Evolutionary conservation across 64 coral and sea anemone genomes (phyloP).

Genomic region (Montipora foliosa): DNA sequence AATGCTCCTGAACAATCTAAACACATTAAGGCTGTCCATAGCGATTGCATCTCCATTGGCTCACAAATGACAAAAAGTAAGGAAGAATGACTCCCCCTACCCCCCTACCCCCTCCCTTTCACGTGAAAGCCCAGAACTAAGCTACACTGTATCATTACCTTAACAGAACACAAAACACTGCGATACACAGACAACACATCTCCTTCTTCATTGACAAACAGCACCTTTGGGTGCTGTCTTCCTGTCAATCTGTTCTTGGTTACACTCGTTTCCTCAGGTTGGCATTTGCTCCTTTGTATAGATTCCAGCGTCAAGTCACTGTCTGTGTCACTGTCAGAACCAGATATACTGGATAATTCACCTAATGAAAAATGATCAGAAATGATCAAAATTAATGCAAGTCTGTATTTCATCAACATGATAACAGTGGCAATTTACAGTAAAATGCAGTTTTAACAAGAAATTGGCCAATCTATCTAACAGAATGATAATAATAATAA

Average conservation of each 20-base stretch:
- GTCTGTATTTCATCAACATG: too few relatives aligned
- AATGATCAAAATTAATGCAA: too few relatives aligned
- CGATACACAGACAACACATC: constrained; percentile 80
- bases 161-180: constrained; percentile 73
- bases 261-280: not conserved
- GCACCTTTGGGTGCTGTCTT: constrained; percentile 81
- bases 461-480: too few relatives aligned
- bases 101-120: not conserved
- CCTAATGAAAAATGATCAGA: constrained; percentile 8
- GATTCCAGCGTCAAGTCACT: constrained; percentile 27
- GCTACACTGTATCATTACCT: constrained; percentile 32
- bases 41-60: too few relatives aligned
- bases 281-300: not conserved
- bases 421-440: too few relatives aligned
- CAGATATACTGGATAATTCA: constrained; percentile 87
- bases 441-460: too few relatives aligned
- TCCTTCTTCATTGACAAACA: constrained; percentile 77
- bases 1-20: too few relatives aligned
- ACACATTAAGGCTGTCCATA: too few relatives aligned
- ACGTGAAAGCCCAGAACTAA: not conserved
- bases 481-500: too few relatives aligned
- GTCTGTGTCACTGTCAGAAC: constrained; percentile 74
- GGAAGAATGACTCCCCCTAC: too few relatives aligned
- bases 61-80: too few relatives aligned
- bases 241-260: not conserved